phyloP scores from a whole-genome alignment of 2,113 vertebrate species.

The Tachysurus fulvidraco region DNA sequence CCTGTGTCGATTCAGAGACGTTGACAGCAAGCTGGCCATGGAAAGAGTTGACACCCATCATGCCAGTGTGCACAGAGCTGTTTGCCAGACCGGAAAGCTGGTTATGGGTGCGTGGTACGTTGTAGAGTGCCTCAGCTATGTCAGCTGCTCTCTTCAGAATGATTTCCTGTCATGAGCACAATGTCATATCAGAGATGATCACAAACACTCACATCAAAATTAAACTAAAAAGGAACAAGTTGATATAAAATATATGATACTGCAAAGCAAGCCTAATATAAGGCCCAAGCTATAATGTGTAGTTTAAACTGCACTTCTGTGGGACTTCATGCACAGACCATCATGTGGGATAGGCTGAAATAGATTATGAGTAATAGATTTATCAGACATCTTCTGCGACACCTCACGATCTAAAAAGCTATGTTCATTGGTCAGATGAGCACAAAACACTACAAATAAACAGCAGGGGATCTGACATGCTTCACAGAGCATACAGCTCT shows the following conservation, averaged over 20 bases:
- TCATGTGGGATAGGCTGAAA: background rate
- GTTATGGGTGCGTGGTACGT: slow-evolving; percentile 92
- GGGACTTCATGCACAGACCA: background rate
- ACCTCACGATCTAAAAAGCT: background rate
- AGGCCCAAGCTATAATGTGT: background rate
- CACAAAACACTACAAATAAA: background rate
- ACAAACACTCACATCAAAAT: background rate
- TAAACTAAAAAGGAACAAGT: background rate
- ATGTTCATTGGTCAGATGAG: slow-evolving; percentile 5
- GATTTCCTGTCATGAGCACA: slow-evolving; percentile 80
- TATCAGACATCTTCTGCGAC: background rate
- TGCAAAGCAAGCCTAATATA: background rate
- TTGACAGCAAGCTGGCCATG: slow-evolving; percentile 95
- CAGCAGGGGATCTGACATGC: background rate
- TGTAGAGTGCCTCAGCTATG: slow-evolving; percentile 98
- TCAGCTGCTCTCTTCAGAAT: slow-evolving; percentile 97
- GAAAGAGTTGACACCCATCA: slow-evolving; percentile 99
- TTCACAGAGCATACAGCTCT: slow-evolving; percentile 27
- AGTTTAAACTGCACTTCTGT: background rate
- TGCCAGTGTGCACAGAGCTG: slow-evolving; percentile 86
- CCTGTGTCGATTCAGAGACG: slow-evolving; percentile 88
- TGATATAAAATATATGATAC: background rate
- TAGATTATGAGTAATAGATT: slow-evolving; percentile 16
- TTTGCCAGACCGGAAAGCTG: slow-evolving; percentile 88
- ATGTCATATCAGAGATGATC: slow-evolving; percentile 1